Percentiles rank a stretch among this genome's conserved stretches.
phyloP scores from a whole-genome alignment of 1,140 invertebrate species.

The Listronotus bonariensis region DNA sequence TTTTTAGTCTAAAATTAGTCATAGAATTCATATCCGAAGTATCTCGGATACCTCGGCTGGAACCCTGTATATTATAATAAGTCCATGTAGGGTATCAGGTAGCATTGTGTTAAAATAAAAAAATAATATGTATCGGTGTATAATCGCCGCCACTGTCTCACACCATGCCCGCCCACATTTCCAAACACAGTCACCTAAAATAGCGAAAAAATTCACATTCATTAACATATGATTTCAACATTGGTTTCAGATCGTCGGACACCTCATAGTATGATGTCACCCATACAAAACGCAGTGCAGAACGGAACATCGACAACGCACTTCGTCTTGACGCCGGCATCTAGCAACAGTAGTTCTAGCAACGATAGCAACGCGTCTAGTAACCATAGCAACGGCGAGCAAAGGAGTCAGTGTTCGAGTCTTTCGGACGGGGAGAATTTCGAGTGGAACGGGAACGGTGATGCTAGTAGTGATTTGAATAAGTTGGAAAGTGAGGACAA shows the following conservation, averaged over 20 bases:
- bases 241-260: slow-evolving; percentile 9
- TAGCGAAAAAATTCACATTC: slow-evolving; percentile 22
- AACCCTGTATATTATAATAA: too few relatives aligned
- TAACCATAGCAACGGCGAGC: slow-evolving; percentile 31
- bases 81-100: too few relatives aligned
- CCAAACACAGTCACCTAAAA: slow-evolving; percentile 5
- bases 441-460: slow-evolving; percentile 68
- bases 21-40: too few relatives aligned
- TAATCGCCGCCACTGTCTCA: not conserved
- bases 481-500: slow-evolving; percentile 3
- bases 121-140: too few relatives aligned
- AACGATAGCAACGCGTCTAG: slow-evolving; percentile 11
- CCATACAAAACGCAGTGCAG: slow-evolving; percentile 10
- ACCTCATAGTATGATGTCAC: slow-evolving; percentile 35
- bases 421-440: slow-evolving; percentile 68
- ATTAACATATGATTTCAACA: slow-evolving; percentile 12
- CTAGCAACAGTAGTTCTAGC: slow-evolving; percentile 12
- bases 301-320: slow-evolving; percentile 4
- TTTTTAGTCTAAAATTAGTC: too few relatives aligned
- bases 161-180: slow-evolving; percentile 4
- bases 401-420: slow-evolving; percentile 61
- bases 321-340: slow-evolving; percentile 12
- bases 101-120: too few relatives aligned
- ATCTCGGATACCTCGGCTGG: too few relatives aligned
- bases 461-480: slow-evolving; percentile 42